Evolutionary conservation across 2,888 invertebrate species (phyloP), one percentile per base, ranked within the genome.

Genomic region (Diloba caeruleocephala): DNA sequence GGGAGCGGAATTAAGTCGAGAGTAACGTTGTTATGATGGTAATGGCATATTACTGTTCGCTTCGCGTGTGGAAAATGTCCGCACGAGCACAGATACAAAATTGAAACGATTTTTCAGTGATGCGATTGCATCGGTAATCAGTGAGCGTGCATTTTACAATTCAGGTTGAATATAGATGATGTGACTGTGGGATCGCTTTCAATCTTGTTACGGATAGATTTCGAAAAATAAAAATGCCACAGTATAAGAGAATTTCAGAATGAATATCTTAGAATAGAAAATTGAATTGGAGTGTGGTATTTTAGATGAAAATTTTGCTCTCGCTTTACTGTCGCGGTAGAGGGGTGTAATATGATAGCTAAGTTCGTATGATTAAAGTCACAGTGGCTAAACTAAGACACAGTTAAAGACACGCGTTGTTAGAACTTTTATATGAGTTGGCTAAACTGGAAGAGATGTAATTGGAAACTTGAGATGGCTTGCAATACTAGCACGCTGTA

Each of bases 401-500:
- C 70, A 72, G 77, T 77, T 74, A 78, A 84, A 82, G 85, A 84
- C 84, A 85, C 80, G 78, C 79, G 84, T 74, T 80, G 81, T 84
- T 80, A 78, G 76, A 92, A 92, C 85, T 92, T 92, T 92, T 91
- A 90, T 90, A 88, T 84, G 88, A 91, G 87, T 90, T 90, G 79
- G 84, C 83, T 86, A 80, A 89, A 88, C 84, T 87, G 74, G 80
- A 85, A 82, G 87, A 83, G 85, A 87, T 90, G 87, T 91, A 90
- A 92, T 92, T 92, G 91, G 89, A 92, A 92, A 90, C 85, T 87
- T 77, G 82, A 89, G 86, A 84, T 81, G 79, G 79, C 76, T 56
- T 80, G 82, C 81, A 81, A 80, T 78, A 78, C 71, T 74, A 46
- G 14, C 33, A 21, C 21, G 49, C 68, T 71, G 63, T 72, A 70